These are phyloP conservation scores for Hipposideros larvatus DNA, from an alignment of 2,797 vertebrate species.

Conservation along the genomic window DNA sequence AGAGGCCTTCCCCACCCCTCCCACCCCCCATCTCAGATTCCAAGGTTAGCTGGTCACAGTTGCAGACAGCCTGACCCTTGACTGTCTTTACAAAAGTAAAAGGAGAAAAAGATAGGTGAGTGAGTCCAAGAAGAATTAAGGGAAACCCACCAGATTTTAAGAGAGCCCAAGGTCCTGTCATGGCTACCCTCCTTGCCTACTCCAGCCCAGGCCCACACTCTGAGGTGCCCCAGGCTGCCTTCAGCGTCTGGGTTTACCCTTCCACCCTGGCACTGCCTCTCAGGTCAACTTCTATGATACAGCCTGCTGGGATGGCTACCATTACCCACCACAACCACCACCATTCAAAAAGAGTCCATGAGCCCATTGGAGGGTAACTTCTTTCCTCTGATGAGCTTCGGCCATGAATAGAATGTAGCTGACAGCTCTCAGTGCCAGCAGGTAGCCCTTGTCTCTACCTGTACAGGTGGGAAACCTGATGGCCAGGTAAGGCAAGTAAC, in stretches of 20 bases:
- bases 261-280: background rate
- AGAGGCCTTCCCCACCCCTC: background rate
- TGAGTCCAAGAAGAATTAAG: background rate
- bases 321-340: background rate
- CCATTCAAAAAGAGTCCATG: background rate
- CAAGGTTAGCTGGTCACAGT: background rate
- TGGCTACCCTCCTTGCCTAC: background rate
- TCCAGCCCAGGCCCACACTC: background rate
- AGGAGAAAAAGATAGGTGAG: background rate
- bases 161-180: background rate
- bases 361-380: background rate
- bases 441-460: background rate
- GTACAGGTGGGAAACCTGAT: background rate
- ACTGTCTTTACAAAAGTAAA: background rate
- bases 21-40: background rate
- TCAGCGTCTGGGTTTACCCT: background rate
- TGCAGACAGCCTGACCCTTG: background rate
- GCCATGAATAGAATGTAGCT: background rate
- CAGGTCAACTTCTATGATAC: background rate
- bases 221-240: background rate
- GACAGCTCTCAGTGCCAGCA: background rate
- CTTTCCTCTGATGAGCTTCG: background rate
- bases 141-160: background rate
- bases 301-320: fast-evolving
- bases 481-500: background rate